Percentiles rank a stretch among this genome's conserved stretches.
These are phyloP conservation scores for Microhierax caerulescens DNA, from an alignment of 2,797 vertebrate genomes.

Conservation along the genomic window DNA sequence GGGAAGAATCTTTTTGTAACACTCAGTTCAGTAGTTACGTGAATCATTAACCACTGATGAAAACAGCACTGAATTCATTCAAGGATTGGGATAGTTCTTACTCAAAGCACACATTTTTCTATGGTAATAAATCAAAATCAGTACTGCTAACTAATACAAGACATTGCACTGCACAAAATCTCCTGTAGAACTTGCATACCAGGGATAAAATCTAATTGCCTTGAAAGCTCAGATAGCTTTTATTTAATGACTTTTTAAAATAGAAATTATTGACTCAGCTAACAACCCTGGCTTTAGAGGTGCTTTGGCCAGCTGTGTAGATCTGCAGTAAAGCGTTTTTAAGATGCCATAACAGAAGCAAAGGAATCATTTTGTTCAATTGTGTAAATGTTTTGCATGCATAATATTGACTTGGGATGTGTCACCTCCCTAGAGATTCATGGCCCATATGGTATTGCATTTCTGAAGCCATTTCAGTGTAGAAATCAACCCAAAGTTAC, in stretches of 20 bases:
- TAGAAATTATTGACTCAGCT: constrained; percentile 43
- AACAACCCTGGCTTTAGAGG: neutral
- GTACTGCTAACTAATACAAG: neutral
- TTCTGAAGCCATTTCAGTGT: neutral
- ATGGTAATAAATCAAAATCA: neutral
- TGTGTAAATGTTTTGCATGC: neutral
- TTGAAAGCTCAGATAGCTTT: neutral
- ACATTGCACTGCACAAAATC: neutral
- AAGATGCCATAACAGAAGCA: neutral
- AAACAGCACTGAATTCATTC: neutral
- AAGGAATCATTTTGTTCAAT: neutral
- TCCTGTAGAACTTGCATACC: neutral
- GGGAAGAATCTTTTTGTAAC: neutral
- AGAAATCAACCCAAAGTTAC: neutral
- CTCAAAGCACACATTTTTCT: neutral
- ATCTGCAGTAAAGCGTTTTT: neutral
- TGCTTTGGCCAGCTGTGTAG: neutral
- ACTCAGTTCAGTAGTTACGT: neutral
- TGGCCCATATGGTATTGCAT: neutral
- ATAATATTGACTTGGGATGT: neutral
- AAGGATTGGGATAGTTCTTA: neutral
- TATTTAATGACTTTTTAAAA: constrained; percentile 52
- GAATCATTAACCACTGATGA: neutral
- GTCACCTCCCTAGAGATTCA: neutral
- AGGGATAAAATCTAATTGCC: neutral